phyloP scores from a whole-genome alignment of 2,113 vertebrate species.

The Peromyscus leucopus region DNA sequence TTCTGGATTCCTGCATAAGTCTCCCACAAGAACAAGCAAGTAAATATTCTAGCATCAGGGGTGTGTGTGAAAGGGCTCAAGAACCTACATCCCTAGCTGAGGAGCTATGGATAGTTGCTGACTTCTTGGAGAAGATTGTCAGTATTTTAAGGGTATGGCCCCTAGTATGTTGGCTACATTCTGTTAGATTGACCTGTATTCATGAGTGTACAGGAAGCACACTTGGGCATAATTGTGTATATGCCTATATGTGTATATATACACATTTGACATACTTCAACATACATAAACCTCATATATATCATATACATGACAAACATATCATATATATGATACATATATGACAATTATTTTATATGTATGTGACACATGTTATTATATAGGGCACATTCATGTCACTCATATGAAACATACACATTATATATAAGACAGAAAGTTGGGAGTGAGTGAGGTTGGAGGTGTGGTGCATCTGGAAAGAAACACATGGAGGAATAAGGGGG shows the following conservation, averaged over 20 bases:
- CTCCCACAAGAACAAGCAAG: neutral
- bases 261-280: neutral
- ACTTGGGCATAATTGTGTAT: neutral
- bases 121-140: neutral
- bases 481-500: neutral
- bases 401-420: neutral
- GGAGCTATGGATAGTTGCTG: neutral
- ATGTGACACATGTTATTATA: neutral
- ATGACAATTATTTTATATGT: neutral
- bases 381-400: neutral
- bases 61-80: neutral
- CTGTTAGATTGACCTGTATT: neutral
- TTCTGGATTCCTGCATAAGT: no score
- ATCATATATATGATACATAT: neutral
- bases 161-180: neutral
- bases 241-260: neutral
- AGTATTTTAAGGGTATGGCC: neutral
- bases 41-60: neutral
- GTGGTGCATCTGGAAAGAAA: neutral
- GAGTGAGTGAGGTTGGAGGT: neutral
- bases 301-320: neutral
- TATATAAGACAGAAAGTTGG: neutral
- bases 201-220: neutral
- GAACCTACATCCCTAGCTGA: neutral
- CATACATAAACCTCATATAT: neutral